Base-by-base conservation (phyloP, 2,888 invertebrate species). In the Netelia inedita region DNA sequence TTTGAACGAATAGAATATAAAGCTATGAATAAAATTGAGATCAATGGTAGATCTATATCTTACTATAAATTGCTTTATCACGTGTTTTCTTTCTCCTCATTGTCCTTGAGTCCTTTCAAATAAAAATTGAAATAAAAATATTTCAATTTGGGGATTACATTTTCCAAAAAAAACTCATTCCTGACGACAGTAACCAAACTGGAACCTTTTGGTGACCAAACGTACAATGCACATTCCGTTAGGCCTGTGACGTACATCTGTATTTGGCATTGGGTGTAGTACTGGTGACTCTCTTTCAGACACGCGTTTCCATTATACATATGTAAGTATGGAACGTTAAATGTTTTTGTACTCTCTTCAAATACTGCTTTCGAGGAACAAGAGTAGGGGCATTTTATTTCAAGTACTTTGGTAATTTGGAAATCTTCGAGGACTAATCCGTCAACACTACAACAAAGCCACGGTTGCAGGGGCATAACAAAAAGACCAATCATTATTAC, bases 321-420 rank as follows among this genome's bases (percentile, higher is more conserved):
- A n/a, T 71, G n/a, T 53, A 82, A 55, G 53, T 82, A 82, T 16
- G 43, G 43, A 43, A 82, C 82, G 28, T 82, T 82, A 19, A 43
- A 69, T n/a, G 19, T 28, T 57, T 68, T 16, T 14, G 19, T 69
- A 23, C n/a, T 55, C 14, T 23, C n/a, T 69, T 85, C 59, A 28
- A 80, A 68, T 63, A 85, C 73, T 59, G 80, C 57, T 71, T 73
- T 79, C 5, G 50, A 68, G 50, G 72, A 69, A 65, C 86, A 87
- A 3, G 75, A 71, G n/a, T 43, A 61, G 0, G 87, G 87, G 53
- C 88, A 87, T 78, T 88, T 88, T 61, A 88, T 74, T 81, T 87
- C 87, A 2, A 88, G n/a, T 28, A 84, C 16, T 82, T 82, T 86
- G n/a, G 43, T 69, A 10, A 80, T 53, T 14, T 71, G 28, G 16